These are phyloP conservation scores for Daphoenositta chrysoptera DNA, from an alignment of 2,113 vertebrate species.

Conservation along the genomic window DNA sequence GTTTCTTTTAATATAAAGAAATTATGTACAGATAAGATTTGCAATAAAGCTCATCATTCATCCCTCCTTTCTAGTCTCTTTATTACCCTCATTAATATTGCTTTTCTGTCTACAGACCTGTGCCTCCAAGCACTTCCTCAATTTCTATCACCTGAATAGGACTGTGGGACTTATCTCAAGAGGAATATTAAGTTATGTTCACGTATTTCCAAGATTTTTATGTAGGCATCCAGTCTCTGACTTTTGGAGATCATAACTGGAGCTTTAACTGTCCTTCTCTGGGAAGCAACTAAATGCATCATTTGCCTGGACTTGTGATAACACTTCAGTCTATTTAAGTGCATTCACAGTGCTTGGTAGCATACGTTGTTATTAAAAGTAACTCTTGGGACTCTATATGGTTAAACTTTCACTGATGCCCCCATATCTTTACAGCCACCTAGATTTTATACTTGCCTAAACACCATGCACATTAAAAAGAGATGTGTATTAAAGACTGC, in stretches of 20 bases:
- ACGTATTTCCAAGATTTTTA: background rate
- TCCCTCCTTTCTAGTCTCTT: background rate
- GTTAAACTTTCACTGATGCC: background rate
- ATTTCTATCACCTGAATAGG: conserved; percentile 22
- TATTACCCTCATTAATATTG: conserved; percentile 33
- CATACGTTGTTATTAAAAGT: background rate
- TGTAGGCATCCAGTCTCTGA: background rate
- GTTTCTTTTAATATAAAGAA: background rate
- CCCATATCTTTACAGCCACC: background rate
- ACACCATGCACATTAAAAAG: background rate
- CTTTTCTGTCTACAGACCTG: background rate
- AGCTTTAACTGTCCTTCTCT: background rate
- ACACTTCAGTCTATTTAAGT: background rate
- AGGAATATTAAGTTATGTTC: background rate
- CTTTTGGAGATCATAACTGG: background rate
- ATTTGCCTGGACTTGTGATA: background rate
- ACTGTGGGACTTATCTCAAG: background rate
- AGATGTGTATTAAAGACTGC: background rate
- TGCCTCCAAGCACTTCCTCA: background rate
- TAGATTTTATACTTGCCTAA: background rate
- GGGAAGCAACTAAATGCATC: background rate
- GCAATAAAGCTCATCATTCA: conserved; percentile 16
- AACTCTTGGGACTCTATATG: background rate
- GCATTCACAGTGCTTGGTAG: background rate
- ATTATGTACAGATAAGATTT: background rate